Conservation (phyloP, 2,797 vertebrate genomes). For the Cetoscarus ocellatus region DNA sequence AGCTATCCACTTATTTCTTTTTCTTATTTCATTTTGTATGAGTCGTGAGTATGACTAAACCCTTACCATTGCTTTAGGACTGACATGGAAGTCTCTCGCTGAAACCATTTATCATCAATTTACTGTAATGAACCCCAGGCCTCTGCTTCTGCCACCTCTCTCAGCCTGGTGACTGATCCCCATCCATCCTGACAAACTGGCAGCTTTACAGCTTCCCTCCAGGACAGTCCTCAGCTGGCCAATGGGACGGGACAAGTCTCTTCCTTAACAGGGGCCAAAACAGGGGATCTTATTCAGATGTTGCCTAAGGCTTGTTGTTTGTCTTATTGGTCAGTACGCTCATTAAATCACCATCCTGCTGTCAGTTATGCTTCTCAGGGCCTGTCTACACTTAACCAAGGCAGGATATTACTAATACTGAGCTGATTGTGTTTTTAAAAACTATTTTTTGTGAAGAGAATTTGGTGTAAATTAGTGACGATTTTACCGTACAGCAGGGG, state of each 20-base stretch:
- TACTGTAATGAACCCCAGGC: conserved; percentile 57
- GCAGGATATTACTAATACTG: conserved; percentile 22
- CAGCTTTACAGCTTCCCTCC: conserved; percentile 72
- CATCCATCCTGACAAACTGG: conserved; percentile 72
- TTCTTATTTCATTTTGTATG: too few species aligned
- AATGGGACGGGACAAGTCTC: conserved; percentile 29
- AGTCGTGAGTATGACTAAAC: not conserved
- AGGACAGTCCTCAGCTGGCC: conserved; percentile 27
- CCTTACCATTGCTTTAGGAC: not conserved
- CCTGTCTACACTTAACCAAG: conserved; percentile 18
- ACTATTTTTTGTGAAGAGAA: not conserved
- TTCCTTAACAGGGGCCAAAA: conserved; percentile 27
- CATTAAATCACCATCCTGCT: conserved; percentile 51
- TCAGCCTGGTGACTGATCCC: conserved; percentile 20
- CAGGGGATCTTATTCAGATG: conserved; percentile 44
- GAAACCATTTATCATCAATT: conserved; percentile 62
- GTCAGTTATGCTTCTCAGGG: conserved; percentile 24
- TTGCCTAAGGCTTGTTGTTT: conserved; percentile 58
- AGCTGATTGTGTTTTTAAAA: conserved; percentile 23
- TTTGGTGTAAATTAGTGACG: too few species aligned
- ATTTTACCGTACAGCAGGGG: too few species aligned
- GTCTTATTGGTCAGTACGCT: conserved; percentile 29
- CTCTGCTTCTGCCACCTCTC: conserved; percentile 43
- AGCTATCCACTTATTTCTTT: too few species aligned
- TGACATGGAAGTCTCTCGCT: conserved; percentile 34